Percentiles rank a stretch among this genome's conserved stretches.
phyloP scores from a whole-genome alignment of 2,113 vertebrate species.

The Cinclus mexicanus region DNA sequence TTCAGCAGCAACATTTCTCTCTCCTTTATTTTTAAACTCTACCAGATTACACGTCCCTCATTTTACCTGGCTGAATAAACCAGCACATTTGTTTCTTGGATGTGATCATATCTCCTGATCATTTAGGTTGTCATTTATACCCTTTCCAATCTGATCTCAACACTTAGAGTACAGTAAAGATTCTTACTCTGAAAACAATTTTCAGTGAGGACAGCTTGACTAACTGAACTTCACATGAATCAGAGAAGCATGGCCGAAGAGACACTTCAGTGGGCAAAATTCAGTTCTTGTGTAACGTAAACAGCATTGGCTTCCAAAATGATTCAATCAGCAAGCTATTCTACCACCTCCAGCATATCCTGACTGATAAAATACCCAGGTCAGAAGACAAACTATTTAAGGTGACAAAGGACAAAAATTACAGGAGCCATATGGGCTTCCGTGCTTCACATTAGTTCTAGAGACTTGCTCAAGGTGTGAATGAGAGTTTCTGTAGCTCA shows the following conservation, averaged over 20 bases:
- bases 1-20: background rate
- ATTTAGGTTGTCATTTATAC: background rate
- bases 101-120: background rate
- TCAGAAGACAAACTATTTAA: background rate
- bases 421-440: rapidly evolving
- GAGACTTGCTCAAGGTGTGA: background rate
- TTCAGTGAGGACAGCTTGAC: background rate
- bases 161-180: background rate
- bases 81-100: background rate
- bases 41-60: background rate
- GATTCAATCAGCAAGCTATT: background rate
- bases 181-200: background rate
- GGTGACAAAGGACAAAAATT: background rate
- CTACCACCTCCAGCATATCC: background rate
- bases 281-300: background rate
- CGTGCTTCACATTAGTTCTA: background rate
- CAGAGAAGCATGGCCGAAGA: background rate
- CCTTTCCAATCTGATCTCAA: background rate
- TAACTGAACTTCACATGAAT: background rate
- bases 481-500: background rate
- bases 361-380: background rate
- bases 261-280: background rate
- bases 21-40: background rate
- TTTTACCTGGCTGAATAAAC: background rate
- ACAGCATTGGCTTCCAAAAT: background rate